Evolutionary conservation across 2,113 vertebrate genomes (phyloP).

Genomic region (Oncorhynchus mykiss): DNA sequence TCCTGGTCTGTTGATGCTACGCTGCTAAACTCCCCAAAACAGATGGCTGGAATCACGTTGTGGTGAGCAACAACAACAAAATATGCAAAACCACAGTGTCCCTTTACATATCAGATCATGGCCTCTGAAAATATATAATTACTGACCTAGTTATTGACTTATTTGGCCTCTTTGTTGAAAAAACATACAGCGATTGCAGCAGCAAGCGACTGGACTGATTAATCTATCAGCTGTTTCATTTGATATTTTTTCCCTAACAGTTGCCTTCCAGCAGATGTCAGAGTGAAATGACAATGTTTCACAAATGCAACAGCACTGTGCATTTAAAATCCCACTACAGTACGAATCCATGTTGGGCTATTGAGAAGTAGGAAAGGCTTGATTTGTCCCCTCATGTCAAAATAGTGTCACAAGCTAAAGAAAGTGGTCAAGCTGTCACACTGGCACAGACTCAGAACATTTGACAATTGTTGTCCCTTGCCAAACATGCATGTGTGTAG

Average conservation of each 20-base stretch:
- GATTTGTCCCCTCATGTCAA: neutral
- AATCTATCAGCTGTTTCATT: slow-evolving; percentile 36
- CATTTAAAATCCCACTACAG: slow-evolving; percentile 27
- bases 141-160: slow-evolving; percentile 44
- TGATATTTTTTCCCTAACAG: slow-evolving; percentile 17
- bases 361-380: neutral
- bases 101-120: slow-evolving; percentile 47
- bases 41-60: slow-evolving; percentile 59
- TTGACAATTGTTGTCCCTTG: neutral
- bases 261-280: slow-evolving; percentile 15
- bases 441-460: neutral
- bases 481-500: neutral
- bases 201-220: neutral
- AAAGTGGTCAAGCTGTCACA: neutral
- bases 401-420: neutral
- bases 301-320: neutral
- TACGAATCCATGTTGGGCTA: slow-evolving; percentile 17
- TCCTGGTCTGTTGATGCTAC: slow-evolving; percentile 54
- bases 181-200: slow-evolving; percentile 9
- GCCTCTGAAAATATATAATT: slow-evolving; percentile 17
- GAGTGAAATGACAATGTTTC: slow-evolving; percentile 16
- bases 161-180: slow-evolving; percentile 18
- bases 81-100: slow-evolving; percentile 22
- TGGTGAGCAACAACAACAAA: slow-evolving; percentile 37
- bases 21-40: slow-evolving; percentile 37